phyloP scores from a whole-genome alignment of 2,888 invertebrate genomes.

The Andrena haemorrhoa region DNA sequence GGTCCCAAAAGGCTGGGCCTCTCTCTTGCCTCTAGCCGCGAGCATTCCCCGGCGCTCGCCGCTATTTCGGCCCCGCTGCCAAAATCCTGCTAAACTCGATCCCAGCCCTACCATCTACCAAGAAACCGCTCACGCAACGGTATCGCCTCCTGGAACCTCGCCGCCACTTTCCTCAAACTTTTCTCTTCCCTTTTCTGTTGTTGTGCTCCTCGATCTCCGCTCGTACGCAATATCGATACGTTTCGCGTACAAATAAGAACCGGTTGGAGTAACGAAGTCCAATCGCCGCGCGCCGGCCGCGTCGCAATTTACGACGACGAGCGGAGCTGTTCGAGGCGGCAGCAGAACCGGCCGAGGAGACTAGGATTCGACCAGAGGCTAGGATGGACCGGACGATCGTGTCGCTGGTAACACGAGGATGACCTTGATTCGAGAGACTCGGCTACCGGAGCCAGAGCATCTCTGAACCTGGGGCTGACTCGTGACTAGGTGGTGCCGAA shows the following conservation, averaged over 20 bases:
- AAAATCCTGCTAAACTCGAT: constrained; percentile 71
- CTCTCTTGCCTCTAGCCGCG: constrained; percentile 71
- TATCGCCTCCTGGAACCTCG: no score
- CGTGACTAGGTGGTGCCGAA: constrained; percentile 59
- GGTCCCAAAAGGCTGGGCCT: constrained; percentile 68
- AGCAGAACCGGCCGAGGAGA: neutral
- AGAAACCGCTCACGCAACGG: constrained; percentile 21
- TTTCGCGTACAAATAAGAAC: constrained; percentile 19
- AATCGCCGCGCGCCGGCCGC: neutral
- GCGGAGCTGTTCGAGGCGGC: neutral
- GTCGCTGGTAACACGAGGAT: neutral
- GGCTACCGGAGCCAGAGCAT: constrained; percentile 38
- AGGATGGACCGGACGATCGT: neutral
- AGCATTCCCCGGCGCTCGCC: constrained; percentile 71
- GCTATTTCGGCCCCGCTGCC: constrained; percentile 68
- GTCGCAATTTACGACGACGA: constrained; percentile 18
- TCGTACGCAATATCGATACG: neutral
- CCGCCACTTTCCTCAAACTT: no score
- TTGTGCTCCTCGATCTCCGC: neutral
- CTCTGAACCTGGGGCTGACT: neutral
- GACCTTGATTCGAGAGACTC: constrained; percentile 39
- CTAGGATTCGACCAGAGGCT: neutral
- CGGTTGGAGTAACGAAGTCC: constrained; percentile 35
- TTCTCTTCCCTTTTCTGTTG: neutral
- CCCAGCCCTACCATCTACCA: constrained; percentile 11